Conservation (phyloP, 1,140 invertebrate genomes). For the Heliconius melpomene region DNA sequence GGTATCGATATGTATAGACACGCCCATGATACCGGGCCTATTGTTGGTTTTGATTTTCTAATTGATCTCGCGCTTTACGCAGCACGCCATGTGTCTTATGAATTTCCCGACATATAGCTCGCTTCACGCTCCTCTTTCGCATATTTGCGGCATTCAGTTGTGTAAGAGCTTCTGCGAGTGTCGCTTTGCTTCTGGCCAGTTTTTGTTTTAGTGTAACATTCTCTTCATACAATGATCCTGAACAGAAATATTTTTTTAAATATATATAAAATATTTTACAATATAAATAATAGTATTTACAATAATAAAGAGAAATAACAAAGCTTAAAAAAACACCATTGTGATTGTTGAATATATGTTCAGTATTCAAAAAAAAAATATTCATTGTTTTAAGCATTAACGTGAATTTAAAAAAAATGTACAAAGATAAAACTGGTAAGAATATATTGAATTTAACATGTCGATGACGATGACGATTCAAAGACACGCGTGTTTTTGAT, state of each 20-base stretch:
- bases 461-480: too few species aligned
- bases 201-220: slow-evolving; percentile 82
- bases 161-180: slow-evolving; percentile 82
- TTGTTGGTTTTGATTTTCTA: slow-evolving; percentile 59
- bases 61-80: slow-evolving; percentile 79
- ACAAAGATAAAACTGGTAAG: too few species aligned
- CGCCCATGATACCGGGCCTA: not conserved
- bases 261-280: slow-evolving; percentile 1
- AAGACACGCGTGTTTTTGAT: too few species aligned
- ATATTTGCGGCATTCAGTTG: slow-evolving; percentile 82
- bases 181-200: slow-evolving; percentile 81
- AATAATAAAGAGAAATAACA: not conserved
- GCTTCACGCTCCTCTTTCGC: slow-evolving; percentile 82
- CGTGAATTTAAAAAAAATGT: too few species aligned
- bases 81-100: slow-evolving; percentile 84
- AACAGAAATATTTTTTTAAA: slow-evolving; percentile 37
- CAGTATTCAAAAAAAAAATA: too few species aligned
- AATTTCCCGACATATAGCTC: slow-evolving; percentile 84
- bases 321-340: too few species aligned
- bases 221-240: slow-evolving; percentile 81
- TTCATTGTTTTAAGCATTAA: too few species aligned
- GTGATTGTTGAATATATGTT: too few species aligned
- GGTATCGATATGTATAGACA: too few species aligned
- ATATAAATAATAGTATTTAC: not conserved
- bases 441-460: too few species aligned